Percentiles rank a stretch among this genome's conserved stretches.
phyloP scores from a whole-genome alignment of 2,113 vertebrate species.

The Microcebus murinus region DNA sequence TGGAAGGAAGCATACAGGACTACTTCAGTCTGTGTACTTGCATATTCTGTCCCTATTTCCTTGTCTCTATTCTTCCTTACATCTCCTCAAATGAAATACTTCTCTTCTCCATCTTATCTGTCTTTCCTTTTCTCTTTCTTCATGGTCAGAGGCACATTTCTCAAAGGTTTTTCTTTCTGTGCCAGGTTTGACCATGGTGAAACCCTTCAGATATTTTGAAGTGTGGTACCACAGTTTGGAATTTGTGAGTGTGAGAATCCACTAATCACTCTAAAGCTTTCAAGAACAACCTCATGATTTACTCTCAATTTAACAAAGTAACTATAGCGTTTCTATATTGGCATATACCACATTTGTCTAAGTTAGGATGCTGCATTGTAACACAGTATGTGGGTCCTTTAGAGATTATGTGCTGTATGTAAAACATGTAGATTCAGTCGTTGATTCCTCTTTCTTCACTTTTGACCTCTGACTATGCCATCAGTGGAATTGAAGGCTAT shows the following conservation, averaged over 20 bases:
- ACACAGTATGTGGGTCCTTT: background rate
- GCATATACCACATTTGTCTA: background rate
- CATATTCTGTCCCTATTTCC: background rate
- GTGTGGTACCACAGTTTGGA: background rate
- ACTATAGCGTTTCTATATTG: background rate
- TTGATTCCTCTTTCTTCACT: no score
- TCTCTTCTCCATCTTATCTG: background rate
- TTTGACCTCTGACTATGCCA: background rate
- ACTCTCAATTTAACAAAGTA: background rate
- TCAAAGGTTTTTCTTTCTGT: slow-evolving; percentile 3
- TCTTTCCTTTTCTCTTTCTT: slow-evolving; percentile 1
- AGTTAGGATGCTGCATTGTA: background rate
- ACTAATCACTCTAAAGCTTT: background rate
- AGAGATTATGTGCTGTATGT: background rate
- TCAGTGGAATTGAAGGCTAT: background rate
- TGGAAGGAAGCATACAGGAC: no score
- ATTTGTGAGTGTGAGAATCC: background rate
- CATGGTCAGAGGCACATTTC: background rate
- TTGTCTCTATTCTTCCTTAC: background rate
- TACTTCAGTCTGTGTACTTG: background rate
- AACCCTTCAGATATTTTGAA: background rate
- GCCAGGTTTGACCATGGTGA: background rate
- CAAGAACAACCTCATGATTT: background rate
- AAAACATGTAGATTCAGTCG: background rate
- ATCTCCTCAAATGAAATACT: background rate